These are phyloP conservation scores for Knipowitschia caucasica DNA, from an alignment of 2,797 vertebrate genomes.

Conservation along the genomic window DNA sequence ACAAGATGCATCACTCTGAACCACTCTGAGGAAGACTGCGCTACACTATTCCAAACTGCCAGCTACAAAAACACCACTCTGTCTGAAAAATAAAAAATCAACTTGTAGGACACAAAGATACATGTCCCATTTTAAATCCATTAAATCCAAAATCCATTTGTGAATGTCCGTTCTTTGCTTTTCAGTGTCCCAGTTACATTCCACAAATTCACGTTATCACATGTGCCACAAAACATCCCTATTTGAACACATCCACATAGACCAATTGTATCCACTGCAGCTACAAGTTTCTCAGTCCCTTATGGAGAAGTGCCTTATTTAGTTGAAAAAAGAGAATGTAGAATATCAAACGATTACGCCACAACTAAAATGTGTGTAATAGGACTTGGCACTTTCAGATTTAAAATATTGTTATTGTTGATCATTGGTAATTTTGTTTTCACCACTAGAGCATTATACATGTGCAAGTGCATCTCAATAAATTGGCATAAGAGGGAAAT, in stretches of 20 bases:
- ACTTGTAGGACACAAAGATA: neutral
- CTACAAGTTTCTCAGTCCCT: constrained; percentile 45
- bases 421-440: constrained; percentile 52
- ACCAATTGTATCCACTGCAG: constrained; percentile 36
- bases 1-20: no score
- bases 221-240: constrained; percentile 41
- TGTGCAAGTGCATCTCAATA: neutral
- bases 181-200: constrained; percentile 41
- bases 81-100: no score
- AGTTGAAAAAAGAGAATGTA: constrained; percentile 49
- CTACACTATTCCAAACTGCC: no score
- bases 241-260: constrained; percentile 32
- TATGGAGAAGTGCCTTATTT: constrained; percentile 78
- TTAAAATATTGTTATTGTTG: constrained; percentile 39
- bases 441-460: constrained; percentile 18
- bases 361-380: constrained; percentile 36
- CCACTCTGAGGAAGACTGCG: no score
- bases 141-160: constrained; percentile 5
- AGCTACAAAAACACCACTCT: no score
- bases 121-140: no score
- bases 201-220: constrained; percentile 39
- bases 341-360: constrained; percentile 36
- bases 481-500: neutral
- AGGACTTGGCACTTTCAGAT: constrained; percentile 56
- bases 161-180: constrained; percentile 14